phyloP scores from a whole-genome alignment of 2,888 invertebrate species.

The Pseudoips prasinana region DNA sequence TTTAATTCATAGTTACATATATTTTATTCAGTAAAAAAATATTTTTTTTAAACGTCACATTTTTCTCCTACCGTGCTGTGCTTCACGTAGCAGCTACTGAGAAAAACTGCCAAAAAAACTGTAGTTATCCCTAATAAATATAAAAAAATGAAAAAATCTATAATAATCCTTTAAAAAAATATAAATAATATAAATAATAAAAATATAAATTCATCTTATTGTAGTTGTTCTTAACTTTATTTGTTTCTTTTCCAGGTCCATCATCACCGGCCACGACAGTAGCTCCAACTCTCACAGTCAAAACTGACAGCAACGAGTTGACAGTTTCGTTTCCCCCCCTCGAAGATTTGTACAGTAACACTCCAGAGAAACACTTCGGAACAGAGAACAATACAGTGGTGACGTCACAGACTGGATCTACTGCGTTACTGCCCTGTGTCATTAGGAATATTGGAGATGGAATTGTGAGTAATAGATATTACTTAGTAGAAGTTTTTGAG shows the following conservation, averaged over 20 bases:
- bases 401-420: slow-evolving; percentile 92
- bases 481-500: no score
- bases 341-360: slow-evolving; percentile 68
- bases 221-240: no score
- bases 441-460: slow-evolving; percentile 94
- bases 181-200: not conserved
- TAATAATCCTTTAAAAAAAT: not conserved
- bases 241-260: slow-evolving; percentile 40
- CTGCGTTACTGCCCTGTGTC: slow-evolving; percentile 91
- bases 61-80: no score
- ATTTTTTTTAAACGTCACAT: no score
- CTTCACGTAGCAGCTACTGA: no score
- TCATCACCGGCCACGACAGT: slow-evolving; percentile 39
- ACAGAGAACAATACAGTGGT: slow-evolving; percentile 92
- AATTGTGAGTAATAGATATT: slow-evolving; percentile 90
- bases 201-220: no score
- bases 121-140: no score
- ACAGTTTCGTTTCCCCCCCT: slow-evolving; percentile 71
- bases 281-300: slow-evolving; percentile 45
- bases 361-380: slow-evolving; percentile 88
- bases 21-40: no score
- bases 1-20: no score
- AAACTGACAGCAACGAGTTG: slow-evolving; percentile 65
- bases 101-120: no score
- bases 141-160: no score